Evolutionary conservation across 37 sponge, comb jelly and placozoan species (phyloP), one percentile per base, ranked within the genome.

Genomic region (Dysidea cf. avara): DNA sequence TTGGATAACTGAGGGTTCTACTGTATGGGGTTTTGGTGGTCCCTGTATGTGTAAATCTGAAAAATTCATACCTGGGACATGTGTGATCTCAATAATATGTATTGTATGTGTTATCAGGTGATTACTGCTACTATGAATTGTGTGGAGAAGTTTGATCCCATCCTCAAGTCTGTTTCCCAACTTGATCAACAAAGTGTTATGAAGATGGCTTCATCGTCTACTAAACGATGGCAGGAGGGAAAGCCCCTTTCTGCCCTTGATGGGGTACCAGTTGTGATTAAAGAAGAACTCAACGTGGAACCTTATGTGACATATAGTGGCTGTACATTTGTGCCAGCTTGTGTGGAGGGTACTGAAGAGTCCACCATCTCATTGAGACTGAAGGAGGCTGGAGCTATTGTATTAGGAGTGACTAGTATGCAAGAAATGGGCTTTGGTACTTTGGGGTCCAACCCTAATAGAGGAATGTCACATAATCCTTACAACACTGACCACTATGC

Each of bases 341-440:
- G 71, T 9, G 33, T 68, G 28, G 49, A 75, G 17, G 69, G 69
- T 7, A n/a, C 74, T 1, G 55, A 55, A 3, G 90, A 89, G 33
- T 63, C 81, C 48, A 68, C 47, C 21, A 33, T 76, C 40, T 85
- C 66, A 36, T 51, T 58, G 57, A 90, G 79, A 39, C 78, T 96
- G 53, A 79, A 73, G 72, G 43, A 79, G 24, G 72, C 67, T 25
- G 97, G 97, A 26, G 97, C 94, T 18, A 61, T 96, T 7, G 71
- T 96, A 22, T 72, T 96, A 29, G 97, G 97, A 16, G 50, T 92
- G 39, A 76, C 97, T 46, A 96, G 90, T 72, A 77, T 96, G 85
- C 89, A 85, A 11, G 97, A 96, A 65, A 83, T 93, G 83, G 97
- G 97, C 16, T 78, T 79, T 14, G 90, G 97, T 20, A 70, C 91